These are phyloP conservation scores for Chromoteleia sp. DNA, from an alignment of 2,888 invertebrate species.

Conservation along the genomic window DNA sequence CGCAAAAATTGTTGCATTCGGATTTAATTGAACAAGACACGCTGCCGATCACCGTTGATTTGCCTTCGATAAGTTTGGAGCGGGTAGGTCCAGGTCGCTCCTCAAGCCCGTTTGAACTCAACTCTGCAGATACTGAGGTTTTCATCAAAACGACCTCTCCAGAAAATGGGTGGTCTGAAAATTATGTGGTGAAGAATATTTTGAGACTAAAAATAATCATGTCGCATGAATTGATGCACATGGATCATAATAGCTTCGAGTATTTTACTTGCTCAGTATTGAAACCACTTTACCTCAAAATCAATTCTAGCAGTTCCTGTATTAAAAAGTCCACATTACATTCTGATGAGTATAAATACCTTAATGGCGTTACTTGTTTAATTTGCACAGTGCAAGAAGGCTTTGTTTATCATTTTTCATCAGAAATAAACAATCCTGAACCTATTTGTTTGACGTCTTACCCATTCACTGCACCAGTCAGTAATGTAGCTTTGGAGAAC, in stretches of 20 bases:
- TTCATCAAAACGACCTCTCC: slow-evolving; percentile 84
- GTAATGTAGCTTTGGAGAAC: slow-evolving; percentile 88
- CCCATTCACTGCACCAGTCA: slow-evolving; percentile 90
- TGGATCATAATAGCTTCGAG: slow-evolving; percentile 83
- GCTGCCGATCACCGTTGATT: slow-evolving; percentile 76
- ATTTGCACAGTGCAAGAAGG: slow-evolving; percentile 89
- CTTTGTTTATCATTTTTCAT: slow-evolving; percentile 89
- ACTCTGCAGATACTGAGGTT: slow-evolving; percentile 84
- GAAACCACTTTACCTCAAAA: slow-evolving; percentile 84
- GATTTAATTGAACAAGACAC: slow-evolving; percentile 76
- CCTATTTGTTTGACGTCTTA: slow-evolving; percentile 84
- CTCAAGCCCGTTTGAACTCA: slow-evolving; percentile 79
- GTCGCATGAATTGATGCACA: slow-evolving; percentile 81
- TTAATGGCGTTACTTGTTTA: slow-evolving; percentile 88
- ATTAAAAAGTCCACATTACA: slow-evolving; percentile 84
- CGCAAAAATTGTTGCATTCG: slow-evolving; percentile 75
- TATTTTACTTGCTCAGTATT: slow-evolving; percentile 86
- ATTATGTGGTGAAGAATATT: slow-evolving; percentile 84
- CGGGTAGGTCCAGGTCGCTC: slow-evolving; percentile 79
- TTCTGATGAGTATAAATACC: slow-evolving; percentile 86
- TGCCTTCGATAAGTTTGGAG: slow-evolving; percentile 81
- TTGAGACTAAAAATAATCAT: slow-evolving; percentile 85
- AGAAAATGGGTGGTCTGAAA: slow-evolving; percentile 83
- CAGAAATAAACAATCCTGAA: slow-evolving; percentile 72
- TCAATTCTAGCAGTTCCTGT: slow-evolving; percentile 75